A percentile compares a stretch with the other conserved stretches of the same genome.
These are phyloP conservation scores for Taeniopygia guttata DNA, from an alignment of 2,797 vertebrate species.

Conservation along the genomic window DNA sequence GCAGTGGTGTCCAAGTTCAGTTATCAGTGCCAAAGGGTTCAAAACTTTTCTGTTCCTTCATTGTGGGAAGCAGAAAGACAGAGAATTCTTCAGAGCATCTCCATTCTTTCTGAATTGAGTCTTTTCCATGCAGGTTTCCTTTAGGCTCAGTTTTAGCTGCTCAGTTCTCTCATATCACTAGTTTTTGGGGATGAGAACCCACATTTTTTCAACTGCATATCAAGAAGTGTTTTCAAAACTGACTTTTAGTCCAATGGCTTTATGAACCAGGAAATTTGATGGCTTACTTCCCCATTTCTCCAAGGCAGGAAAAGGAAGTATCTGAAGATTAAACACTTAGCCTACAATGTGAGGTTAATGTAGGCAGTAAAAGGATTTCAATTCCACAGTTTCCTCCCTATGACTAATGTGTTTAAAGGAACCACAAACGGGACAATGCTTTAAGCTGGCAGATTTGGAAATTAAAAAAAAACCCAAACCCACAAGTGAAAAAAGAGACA, in stretches of 20 bases:
- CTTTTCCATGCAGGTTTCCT: background rate
- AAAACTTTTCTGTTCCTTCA: background rate
- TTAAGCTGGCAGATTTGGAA: background rate
- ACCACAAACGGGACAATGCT: slow-evolving; percentile 6
- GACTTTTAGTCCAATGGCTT: background rate
- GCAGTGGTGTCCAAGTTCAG: background rate
- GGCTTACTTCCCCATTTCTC: background rate
- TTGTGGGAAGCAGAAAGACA: background rate
- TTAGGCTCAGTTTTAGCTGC: background rate
- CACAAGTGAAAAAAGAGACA: background rate
- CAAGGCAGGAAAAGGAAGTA: background rate
- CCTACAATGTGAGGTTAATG: background rate
- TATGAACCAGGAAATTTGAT: background rate
- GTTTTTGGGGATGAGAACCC: background rate
- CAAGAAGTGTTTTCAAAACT: background rate
- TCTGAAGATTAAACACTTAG: background rate
- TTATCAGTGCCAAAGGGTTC: background rate
- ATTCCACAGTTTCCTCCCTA: background rate
- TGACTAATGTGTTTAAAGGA: slow-evolving; percentile 2
- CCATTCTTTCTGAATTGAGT: background rate
- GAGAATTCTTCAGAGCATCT: background rate
- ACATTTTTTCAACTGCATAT: background rate
- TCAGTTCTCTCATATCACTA: background rate
- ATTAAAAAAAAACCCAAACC: background rate
- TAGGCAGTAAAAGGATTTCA: background rate